A percentile compares a stretch with the other conserved stretches of the same genome.
Evolutionary conservation across 2,113 vertebrate genomes (phyloP).

Genomic region (Pseudorectes ferrugineus): DNA sequence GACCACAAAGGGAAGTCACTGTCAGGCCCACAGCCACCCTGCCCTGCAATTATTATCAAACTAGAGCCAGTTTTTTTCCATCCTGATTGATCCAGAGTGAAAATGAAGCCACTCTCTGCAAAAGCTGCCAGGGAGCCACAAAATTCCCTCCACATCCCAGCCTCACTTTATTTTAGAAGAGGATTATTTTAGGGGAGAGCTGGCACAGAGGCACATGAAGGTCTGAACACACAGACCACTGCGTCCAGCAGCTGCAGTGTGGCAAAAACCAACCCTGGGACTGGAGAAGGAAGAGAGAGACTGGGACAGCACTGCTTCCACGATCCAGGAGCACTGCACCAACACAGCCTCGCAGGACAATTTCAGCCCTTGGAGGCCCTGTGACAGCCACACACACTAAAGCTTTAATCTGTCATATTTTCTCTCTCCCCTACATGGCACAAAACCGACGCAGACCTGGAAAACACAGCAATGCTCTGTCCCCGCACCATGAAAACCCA

Average conservation of each 20-base stretch:
- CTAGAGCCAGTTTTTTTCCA: not conserved
- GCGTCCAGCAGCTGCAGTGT: not conserved
- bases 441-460: not conserved
- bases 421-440: fast-evolving
- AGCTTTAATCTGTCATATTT: not conserved
- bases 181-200: not conserved
- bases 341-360: not conserved
- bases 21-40: not conserved
- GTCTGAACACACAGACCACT: not conserved
- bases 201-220: not conserved
- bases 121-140: not conserved
- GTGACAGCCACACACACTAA: not conserved
- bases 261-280: not conserved
- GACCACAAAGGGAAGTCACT: not conserved
- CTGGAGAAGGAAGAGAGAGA: not conserved
- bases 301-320: not conserved
- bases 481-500: not conserved
- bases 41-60: not conserved
- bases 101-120: not conserved
- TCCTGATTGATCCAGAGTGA: not conserved
- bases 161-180: not conserved
- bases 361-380: not conserved
- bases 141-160: not conserved
- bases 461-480: fast-evolving
- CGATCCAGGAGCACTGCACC: fast-evolving